These are phyloP conservation scores for Torymus auratus DNA, from an alignment of 2,888 invertebrate genomes.

Conservation along the genomic window DNA sequence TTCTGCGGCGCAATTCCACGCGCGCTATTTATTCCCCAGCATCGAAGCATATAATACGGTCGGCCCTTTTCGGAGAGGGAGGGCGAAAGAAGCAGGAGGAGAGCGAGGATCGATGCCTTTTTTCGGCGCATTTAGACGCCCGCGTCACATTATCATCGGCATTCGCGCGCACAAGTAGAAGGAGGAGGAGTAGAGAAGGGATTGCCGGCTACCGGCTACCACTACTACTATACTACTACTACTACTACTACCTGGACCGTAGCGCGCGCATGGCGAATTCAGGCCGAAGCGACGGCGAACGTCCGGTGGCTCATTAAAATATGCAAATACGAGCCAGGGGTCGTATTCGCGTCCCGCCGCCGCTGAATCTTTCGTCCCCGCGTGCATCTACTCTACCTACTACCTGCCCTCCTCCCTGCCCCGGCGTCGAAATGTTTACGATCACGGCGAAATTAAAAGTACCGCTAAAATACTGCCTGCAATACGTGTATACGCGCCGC, in stretches of 20 bases:
- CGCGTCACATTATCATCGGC: slow-evolving; percentile 71
- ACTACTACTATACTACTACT: no score
- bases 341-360: slow-evolving; percentile 19
- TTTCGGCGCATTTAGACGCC: slow-evolving; percentile 59
- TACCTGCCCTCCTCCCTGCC: slow-evolving; percentile 61
- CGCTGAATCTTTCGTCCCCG: slow-evolving; percentile 10
- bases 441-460: slow-evolving; percentile 75
- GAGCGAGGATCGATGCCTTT: slow-evolving; percentile 35
- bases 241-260: no score
- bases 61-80: neutral
- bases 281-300: slow-evolving; percentile 39
- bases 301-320: slow-evolving; percentile 74
- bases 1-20: slow-evolving; percentile 6
- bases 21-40: slow-evolving; percentile 49
- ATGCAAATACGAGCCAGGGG: slow-evolving; percentile 71
- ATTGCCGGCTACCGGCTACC: no score
- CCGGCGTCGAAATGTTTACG: slow-evolving; percentile 75
- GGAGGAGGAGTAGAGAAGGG: no score
- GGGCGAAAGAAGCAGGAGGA: neutral
- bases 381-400: slow-evolving; percentile 64
- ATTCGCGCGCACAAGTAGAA: slow-evolving; percentile 31
- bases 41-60: neutral
- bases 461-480: slow-evolving; percentile 73
- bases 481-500: slow-evolving; percentile 66
- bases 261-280: no score